phyloP scores from a whole-genome alignment of 2,113 vertebrate genomes.

The Dromaius novaehollandiae region DNA sequence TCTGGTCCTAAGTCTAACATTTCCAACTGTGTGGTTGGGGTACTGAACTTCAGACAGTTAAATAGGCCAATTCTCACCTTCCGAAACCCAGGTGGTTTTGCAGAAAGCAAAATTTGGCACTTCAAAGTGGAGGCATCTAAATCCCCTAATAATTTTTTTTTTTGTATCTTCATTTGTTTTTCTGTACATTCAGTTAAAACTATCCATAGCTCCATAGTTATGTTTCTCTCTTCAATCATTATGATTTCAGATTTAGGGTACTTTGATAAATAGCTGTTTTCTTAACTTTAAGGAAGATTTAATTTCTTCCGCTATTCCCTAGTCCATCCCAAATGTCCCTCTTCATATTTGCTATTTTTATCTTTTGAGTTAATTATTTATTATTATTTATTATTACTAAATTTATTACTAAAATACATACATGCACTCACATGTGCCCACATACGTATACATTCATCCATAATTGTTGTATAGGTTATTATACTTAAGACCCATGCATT shows the following conservation, averaged over 20 bases:
- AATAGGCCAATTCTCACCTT: neutral
- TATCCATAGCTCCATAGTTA: neutral
- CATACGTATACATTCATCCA: neutral
- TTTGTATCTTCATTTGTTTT: neutral
- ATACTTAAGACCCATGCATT: neutral
- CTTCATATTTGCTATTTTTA: neutral
- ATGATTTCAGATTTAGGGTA: neutral
- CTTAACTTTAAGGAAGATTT: neutral
- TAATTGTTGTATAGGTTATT: neutral
- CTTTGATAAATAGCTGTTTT: neutral
- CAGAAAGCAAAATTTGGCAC: neutral
- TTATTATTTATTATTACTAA: neutral
- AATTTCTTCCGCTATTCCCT: neutral
- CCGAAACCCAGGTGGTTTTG: neutral
- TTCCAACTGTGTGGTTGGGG: neutral
- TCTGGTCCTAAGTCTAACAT: neutral
- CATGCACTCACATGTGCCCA: neutral
- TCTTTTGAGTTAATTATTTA: neutral
- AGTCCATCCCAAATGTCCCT: neutral
- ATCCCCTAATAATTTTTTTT: neutral
- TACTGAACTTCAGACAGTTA: neutral
- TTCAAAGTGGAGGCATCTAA: neutral
- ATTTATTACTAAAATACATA: neutral
- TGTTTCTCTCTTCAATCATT: neutral
- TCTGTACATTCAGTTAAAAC: neutral